Percentiles rank a stretch among this genome's conserved stretches.
Conservation (phyloP, 1,140 invertebrate genomes). For the Alviniconcha marisindica region DNA sequence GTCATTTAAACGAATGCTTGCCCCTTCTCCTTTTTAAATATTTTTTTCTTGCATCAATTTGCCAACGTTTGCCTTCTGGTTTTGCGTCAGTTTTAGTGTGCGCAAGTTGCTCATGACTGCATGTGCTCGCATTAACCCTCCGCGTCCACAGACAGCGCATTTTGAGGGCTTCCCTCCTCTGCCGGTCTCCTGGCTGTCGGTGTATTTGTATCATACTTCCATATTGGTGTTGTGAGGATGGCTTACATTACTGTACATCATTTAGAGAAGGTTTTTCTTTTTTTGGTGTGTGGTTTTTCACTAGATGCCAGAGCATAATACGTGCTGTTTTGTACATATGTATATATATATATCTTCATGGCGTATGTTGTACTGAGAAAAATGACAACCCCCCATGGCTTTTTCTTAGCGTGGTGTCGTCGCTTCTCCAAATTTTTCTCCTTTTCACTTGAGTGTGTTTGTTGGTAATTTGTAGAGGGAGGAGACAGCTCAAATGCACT, state of each 20-base stretch:
- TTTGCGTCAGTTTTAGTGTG: background rate
- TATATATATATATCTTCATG: too few relatives aligned
- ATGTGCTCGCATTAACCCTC: background rate
- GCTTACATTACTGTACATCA: background rate
- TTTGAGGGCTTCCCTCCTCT: background rate
- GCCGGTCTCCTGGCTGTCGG: constrained; percentile 5
- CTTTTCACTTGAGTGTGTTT: background rate
- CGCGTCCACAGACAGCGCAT: constrained; percentile 1
- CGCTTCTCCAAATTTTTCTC: constrained; percentile 49
- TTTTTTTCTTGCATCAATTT: background rate
- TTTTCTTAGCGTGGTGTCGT: constrained; percentile 30
- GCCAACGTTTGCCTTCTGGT: too few relatives aligned
- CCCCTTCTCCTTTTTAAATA: background rate
- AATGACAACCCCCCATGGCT: background rate
- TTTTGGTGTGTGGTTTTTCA: background rate
- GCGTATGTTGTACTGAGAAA: too few relatives aligned
- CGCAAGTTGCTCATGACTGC: background rate
- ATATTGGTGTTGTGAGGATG: constrained; percentile 32
- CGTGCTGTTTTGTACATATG: too few relatives aligned
- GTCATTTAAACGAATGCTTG: too few relatives aligned
- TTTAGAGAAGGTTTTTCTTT: background rate
- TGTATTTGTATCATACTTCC: background rate
- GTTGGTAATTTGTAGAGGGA: too few relatives aligned
- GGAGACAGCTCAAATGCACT: constrained; percentile 1
- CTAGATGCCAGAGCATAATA: too few relatives aligned